Conservation (phyloP, 1,140 invertebrate genomes). For the Tetranychus urticae region DNA sequence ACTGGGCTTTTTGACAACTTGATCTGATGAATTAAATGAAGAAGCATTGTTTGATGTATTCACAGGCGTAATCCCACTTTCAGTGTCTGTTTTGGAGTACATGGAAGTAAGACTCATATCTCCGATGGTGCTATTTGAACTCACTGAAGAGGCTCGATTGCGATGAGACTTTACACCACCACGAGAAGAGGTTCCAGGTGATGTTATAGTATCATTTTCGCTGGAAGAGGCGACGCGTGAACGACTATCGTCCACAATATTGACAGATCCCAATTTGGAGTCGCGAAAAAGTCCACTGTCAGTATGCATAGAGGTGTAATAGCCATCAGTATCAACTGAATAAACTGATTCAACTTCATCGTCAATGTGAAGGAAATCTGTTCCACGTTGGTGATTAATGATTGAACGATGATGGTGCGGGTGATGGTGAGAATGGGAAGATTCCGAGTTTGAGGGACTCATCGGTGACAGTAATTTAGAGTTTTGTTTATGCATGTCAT, state of each 20-base stretch:
- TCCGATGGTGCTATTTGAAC: slow-evolving; percentile 2
- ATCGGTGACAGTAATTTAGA: neutral
- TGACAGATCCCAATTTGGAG: neutral
- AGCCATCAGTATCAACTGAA: slow-evolving; percentile 85
- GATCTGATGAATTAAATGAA: neutral
- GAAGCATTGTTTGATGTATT: too few species aligned
- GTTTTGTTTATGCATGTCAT: neutral
- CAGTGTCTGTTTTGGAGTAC: slow-evolving; percentile 10
- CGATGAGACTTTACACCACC: neutral
- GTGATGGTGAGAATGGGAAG: neutral
- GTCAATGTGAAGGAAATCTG: slow-evolving; percentile 30
- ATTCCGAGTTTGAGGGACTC: neutral
- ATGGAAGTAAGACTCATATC: slow-evolving; percentile 13
- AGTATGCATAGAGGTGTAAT: slow-evolving; percentile 88
- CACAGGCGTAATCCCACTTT: neutral
- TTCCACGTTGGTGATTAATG: too few species aligned
- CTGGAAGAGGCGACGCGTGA: too few species aligned
- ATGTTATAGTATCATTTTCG: too few species aligned
- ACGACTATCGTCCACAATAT: too few species aligned
- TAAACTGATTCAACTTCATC: slow-evolving; percentile 75
- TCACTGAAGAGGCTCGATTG: neutral
- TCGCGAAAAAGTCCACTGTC: slow-evolving; percentile 43
- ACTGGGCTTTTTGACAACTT: neutral
- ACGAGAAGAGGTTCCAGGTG: neutral
- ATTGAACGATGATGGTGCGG: neutral